Percentiles rank a stretch among this genome's conserved stretches.
These are phyloP conservation scores for Cyclophora punctaria DNA, from an alignment of 2,888 invertebrate genomes.

Conservation along the genomic window DNA sequence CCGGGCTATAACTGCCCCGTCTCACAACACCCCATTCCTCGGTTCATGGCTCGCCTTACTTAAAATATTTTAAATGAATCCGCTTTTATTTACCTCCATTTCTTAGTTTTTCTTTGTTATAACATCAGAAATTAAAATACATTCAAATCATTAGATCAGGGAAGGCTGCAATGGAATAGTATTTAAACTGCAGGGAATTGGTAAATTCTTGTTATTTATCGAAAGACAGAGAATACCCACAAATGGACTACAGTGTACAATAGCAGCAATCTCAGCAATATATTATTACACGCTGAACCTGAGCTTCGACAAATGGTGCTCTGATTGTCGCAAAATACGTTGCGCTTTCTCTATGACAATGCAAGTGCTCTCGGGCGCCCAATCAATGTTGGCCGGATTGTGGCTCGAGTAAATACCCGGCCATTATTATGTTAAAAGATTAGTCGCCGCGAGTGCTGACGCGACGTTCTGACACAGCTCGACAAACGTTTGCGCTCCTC, in stretches of 20 bases:
- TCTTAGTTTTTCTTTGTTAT: too few species aligned
- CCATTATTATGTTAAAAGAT: conserved; percentile 47
- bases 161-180: too few species aligned
- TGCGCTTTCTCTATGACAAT: conserved; percentile 16
- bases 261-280: conserved; percentile 4
- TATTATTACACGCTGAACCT: conserved; percentile 11
- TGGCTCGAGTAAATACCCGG: conserved; percentile 22
- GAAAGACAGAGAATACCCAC: too few species aligned
- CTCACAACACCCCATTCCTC: conserved; percentile 4
- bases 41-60: too few species aligned
- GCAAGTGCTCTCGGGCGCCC: conserved; percentile 11
- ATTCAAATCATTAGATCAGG: too few species aligned
- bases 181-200: too few species aligned
- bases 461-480: conserved; percentile 20
- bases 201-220: too few species aligned
- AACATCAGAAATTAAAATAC: too few species aligned
- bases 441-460: conserved; percentile 29
- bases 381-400: conserved; percentile 11
- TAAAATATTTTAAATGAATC: too few species aligned
- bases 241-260: background rate
- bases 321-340: conserved; percentile 16
- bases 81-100: too few species aligned
- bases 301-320: conserved; percentile 11
- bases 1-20: conserved; percentile 5
- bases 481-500: conserved; percentile 40